Base-by-base conservation (phyloP, 2,113 vertebrate genomes). In the Procavia capensis region DNA sequence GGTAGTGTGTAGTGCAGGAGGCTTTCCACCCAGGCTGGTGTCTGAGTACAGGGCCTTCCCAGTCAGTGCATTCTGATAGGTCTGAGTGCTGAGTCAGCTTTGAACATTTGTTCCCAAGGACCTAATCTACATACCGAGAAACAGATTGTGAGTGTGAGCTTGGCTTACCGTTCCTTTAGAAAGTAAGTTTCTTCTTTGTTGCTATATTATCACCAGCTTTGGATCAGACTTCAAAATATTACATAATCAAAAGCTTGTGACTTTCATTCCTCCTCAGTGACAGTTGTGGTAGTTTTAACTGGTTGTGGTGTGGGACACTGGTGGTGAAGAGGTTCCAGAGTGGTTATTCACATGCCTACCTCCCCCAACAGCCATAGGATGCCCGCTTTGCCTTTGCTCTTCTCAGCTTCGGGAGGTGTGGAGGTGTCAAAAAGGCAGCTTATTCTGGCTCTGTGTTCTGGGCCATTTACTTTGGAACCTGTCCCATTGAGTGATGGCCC, bases 21-120 rank as follows among this genome's bases (percentile, higher is more conserved):
- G 7, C 29, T 34, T 68, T 1, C 0, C 29, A 5, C 24, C 59
- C 8, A 5, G 34, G 24, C 59, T 86, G 27, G 1, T 16, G 0
- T 24, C 43, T 45, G 17, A 66, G 31, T n/a, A 4, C 22, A 2
- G 2, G 13, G 9, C 31, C 43, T 45, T 34, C 74, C 27, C 10
- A 9, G 14, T 14, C 45, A 34, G 1, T 6, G 57, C 25, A 27
- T 50, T 92, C 75, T 64, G 1, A 29, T 85, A 47, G 27, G 45
- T 61, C 70, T 19, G 47, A 85, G 59, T 54, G 75, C 41, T 47
- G 31, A 63, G 41, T 85, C 47, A 45, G 14, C 68, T 76, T 64
- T 31, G 8, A 81, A 57, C 61, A 45, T 75, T 79, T 89, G 63
- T 81, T 87, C 59, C 39, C 87, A 39, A 39, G 8, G 9, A 29